Conservation (phyloP, 1,140 invertebrate species). For the Apis dorsata region DNA sequence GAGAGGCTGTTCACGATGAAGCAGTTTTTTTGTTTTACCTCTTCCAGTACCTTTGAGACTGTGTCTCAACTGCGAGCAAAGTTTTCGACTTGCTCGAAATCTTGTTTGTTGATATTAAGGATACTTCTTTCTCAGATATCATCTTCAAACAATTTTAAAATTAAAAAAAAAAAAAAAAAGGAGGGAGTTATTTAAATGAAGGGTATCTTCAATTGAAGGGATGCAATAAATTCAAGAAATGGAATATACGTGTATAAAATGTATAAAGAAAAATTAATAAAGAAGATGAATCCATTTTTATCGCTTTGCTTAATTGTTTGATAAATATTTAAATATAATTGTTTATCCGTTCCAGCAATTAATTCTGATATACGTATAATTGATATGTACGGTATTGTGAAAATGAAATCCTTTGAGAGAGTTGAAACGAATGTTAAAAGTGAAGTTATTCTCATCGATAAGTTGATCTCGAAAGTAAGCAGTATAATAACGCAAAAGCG, state of each 20-base stretch:
- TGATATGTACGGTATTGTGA: not conserved
- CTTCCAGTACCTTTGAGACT: not conserved
- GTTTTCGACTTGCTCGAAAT: not conserved
- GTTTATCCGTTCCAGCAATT: not conserved
- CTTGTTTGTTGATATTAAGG: not conserved
- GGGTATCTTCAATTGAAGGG: too few relatives aligned
- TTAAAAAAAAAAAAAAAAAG: too few relatives aligned
- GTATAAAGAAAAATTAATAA: too few relatives aligned
- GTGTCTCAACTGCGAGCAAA: not conserved
- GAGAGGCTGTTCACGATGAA: conserved; percentile 20
- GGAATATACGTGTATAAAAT: too few relatives aligned
- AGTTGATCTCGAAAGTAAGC: conserved; percentile 45
- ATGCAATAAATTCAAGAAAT: too few relatives aligned
- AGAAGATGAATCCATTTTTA: too few relatives aligned
- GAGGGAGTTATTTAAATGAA: too few relatives aligned
- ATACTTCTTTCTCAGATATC: not conserved
- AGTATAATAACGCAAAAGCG: conserved; percentile 33
- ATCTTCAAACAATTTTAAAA: not conserved
- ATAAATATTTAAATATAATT: too few relatives aligned
- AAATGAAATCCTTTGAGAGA: conserved; percentile 40
- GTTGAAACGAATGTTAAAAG: conserved; percentile 20
- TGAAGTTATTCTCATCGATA: conserved; percentile 43
- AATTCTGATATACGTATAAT: not conserved
- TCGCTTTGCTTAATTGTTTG: too few relatives aligned
- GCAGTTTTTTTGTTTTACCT: conserved; percentile 12